Conservation (phyloP, 2,113 vertebrate species). For the Bambusicola thoracicus region DNA sequence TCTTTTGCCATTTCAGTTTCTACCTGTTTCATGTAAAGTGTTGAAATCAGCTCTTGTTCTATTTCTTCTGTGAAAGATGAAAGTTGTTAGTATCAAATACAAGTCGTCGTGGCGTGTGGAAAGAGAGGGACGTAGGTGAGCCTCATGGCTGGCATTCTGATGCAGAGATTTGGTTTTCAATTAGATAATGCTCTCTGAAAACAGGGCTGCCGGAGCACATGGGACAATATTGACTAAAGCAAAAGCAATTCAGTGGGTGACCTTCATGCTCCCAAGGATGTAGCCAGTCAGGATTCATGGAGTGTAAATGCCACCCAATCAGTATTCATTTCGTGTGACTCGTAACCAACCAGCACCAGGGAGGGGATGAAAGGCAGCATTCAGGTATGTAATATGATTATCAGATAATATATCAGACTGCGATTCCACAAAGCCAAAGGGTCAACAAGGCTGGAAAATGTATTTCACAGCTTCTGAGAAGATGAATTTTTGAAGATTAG, state of each 20-base stretch:
- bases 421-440: constrained; percentile 60
- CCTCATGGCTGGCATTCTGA: constrained; percentile 51
- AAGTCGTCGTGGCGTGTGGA: neutral
- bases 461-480: constrained; percentile 54
- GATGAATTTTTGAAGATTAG: constrained; percentile 37
- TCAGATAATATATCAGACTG: constrained; percentile 52
- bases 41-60: constrained; percentile 2
- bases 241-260: constrained; percentile 64
- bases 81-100: neutral
- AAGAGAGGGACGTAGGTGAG: neutral
- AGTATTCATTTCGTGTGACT: constrained; percentile 57
- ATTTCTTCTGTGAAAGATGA: neutral
- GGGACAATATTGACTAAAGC: constrained; percentile 70
- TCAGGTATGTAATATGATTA: constrained; percentile 70
- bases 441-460: constrained; percentile 65
- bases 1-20: constrained; percentile 37
- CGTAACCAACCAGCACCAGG: neutral
- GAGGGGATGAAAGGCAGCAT: constrained; percentile 54
- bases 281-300: constrained; percentile 58
- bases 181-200: constrained; percentile 68
- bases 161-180: constrained; percentile 58
- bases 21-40: neutral
- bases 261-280: constrained; percentile 54
- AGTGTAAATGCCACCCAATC: constrained; percentile 47
- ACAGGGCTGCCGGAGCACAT: constrained; percentile 54